Base-by-base conservation (phyloP, 2,888 invertebrate species). In the Heliothis peltigera region DNA sequence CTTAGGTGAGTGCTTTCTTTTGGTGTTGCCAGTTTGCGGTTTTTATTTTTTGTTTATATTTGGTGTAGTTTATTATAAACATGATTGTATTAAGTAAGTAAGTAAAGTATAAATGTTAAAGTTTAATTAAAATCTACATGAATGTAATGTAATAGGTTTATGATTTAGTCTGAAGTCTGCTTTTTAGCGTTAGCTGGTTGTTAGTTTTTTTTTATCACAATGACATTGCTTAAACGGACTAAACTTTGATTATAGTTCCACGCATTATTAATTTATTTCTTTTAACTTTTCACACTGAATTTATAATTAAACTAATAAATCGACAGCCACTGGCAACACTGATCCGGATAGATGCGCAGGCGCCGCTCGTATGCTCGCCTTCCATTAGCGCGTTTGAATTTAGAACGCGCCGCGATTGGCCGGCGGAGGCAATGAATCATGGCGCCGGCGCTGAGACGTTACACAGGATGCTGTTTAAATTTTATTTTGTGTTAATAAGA, bases 371-470 rank as follows among this genome's bases (percentile, higher is more conserved):
- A 87, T 87, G 89, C 87, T 88, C 90, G 87, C 79, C 88, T 92
- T 93, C 93, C 93, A 94, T 93, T 94, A 94, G 92, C 90, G 92
- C 86, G 90, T 91, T 92, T 89, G 89, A 84, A 92, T 93, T 88
- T 93, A 93, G 93, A 94, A 92, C 89, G 84, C 81, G 79, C 81
- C 80, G 81, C 81, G 87, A 92, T 92, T 92, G 92, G 92, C 68
- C 77, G 80, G 62, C 82, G 72, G 65, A 69, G 63, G 80, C 81
- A 82, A 90, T 93, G 90, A 92, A 92, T 93, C 93, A 92, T 89
- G 91, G 91, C 92, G 91, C 91, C 90, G 73, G 79, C 81, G 76
- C 68, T 81, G 64, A 72, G 70, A 63, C 65, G 21, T 44, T 48
- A 25, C 55, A 79, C 75, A 80, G 72, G 79, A 21, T 73, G 78